Evolutionary conservation across 2,888 invertebrate genomes (phyloP).

Genomic region (Zelleria hepariella): DNA sequence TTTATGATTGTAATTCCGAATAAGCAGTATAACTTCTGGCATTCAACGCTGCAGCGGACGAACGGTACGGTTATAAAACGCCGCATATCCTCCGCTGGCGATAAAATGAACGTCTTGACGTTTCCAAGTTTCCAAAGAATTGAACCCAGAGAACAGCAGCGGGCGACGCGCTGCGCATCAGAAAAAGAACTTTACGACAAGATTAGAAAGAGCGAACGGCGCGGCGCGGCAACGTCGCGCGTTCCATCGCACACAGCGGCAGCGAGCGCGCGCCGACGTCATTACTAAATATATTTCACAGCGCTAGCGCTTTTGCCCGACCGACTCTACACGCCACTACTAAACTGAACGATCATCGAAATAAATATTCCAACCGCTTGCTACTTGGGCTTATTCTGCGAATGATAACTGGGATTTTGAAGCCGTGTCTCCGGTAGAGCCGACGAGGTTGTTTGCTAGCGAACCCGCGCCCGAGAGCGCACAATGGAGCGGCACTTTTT

Average conservation of each 20-base stretch:
- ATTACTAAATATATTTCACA: constrained; percentile 72
- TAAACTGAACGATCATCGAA: background rate
- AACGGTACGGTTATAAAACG: constrained; percentile 57
- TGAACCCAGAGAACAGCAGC: constrained; percentile 54
- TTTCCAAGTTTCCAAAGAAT: constrained; percentile 52
- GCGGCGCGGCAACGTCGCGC: constrained; percentile 69
- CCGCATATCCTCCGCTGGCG: constrained; percentile 56
- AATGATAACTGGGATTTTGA: background rate
- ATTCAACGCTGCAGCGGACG: constrained; percentile 30
- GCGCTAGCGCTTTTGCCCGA: constrained; percentile 26
- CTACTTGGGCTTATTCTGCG: background rate
- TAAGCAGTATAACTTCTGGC: constrained; percentile 47
- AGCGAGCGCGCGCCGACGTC: constrained; percentile 64
- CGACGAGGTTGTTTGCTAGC: background rate
- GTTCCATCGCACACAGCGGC: constrained; percentile 63
- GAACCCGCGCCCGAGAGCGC: constrained; percentile 20
- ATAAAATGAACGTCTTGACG: constrained; percentile 68
- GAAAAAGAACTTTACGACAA: constrained; percentile 73
- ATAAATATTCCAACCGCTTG: background rate
- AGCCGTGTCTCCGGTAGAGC: background rate
- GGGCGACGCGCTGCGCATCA: constrained; percentile 67
- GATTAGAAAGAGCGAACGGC: constrained; percentile 70
- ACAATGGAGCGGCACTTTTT: constrained; percentile 56
- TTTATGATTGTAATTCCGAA: constrained; percentile 56
- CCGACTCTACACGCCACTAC: background rate